Evolutionary conservation across 2,113 vertebrate species (phyloP), one percentile per base, ranked within the genome.

Genomic region (Crotophaga sulcirostris): DNA sequence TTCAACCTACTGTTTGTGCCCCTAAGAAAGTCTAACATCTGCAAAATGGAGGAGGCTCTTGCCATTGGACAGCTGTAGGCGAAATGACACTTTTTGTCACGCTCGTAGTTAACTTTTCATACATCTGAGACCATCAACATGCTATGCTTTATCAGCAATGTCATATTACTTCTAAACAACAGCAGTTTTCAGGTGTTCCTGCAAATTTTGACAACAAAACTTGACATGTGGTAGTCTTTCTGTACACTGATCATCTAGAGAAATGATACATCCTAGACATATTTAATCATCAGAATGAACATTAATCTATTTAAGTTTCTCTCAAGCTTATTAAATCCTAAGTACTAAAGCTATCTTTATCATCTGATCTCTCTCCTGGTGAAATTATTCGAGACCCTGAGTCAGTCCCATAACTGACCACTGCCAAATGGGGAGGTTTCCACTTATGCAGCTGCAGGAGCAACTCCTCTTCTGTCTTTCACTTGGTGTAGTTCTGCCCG

Each of bases 1-100:
- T 11, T 67, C 4, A 13, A 5, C 25, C 12, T 56, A 5, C 16
- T 55, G 5, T 47, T 56, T 69, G 10, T 70, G 52, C 25, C 36
- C 11, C 18, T 33, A 26, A 79, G 34, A 24, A 76, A 44, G 20
- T 16, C 23, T 59, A 15, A 16, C 4, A 4, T 38, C 49, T 73
- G 33, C 17, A 56, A 24, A 52, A 12, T 11, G 13, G 21, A 55
- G 72, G 36, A 69, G 9, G 6, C 4, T 78, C 8, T 72, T 79
- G 15, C 8, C 2, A 1, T 9, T 25, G n/a, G 17, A 54, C 20
- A 54, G 7, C 29, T 62, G 36, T 25, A 33, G 4, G 26, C n/a
- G n/a, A n/a, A n/a, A n/a, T n/a, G n/a, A 54, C 4, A 15, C 8
- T 34, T 80, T 45, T 49, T 49, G 3, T 23, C 16, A 7, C 0